A percentile compares a stretch with the other conserved stretches of the same genome.
Conservation (phyloP, 2,797 vertebrate species). For the Heliangelus exortis region DNA sequence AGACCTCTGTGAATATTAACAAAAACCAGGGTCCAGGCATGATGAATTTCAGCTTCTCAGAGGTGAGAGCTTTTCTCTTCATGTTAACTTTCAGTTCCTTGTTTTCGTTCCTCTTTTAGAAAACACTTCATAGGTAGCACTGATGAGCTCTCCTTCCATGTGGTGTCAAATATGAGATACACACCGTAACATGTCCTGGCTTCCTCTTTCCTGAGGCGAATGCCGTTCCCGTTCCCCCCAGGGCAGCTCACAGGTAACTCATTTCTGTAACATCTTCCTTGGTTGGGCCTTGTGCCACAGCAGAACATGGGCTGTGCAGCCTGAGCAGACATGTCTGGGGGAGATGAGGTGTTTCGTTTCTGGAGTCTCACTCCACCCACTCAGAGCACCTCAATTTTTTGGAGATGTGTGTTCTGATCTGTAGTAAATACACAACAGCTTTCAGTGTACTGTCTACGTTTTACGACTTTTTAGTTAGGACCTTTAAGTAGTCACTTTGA, state of each 20-base stretch:
- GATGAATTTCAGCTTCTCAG: background rate
- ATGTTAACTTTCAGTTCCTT: rapidly evolving
- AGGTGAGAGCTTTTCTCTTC: background rate
- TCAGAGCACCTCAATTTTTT: background rate
- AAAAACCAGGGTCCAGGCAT: rapidly evolving
- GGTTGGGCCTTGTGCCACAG: background rate
- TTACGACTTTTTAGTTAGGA: rapidly evolving
- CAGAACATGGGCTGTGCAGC: rapidly evolving
- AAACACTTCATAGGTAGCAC: background rate
- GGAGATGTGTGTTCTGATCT: rapidly evolving
- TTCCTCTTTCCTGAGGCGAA: background rate
- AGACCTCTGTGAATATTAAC: rapidly evolving
- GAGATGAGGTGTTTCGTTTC: rapidly evolving
- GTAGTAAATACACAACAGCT: rapidly evolving
- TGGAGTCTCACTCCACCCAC: background rate
- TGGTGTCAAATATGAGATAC: background rate
- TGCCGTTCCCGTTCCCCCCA: too few relatives aligned
- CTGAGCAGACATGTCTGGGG: rapidly evolving
- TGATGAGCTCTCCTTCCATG: background rate
- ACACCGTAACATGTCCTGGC: rapidly evolving
- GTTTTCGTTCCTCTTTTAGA: background rate
- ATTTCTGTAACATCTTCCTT: background rate
- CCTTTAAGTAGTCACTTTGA: rapidly evolving
- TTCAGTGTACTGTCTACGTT: rapidly evolving
- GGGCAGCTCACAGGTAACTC: background rate